Base-by-base conservation (phyloP, 1,140 invertebrate species). In the Anastatus disparis region DNA sequence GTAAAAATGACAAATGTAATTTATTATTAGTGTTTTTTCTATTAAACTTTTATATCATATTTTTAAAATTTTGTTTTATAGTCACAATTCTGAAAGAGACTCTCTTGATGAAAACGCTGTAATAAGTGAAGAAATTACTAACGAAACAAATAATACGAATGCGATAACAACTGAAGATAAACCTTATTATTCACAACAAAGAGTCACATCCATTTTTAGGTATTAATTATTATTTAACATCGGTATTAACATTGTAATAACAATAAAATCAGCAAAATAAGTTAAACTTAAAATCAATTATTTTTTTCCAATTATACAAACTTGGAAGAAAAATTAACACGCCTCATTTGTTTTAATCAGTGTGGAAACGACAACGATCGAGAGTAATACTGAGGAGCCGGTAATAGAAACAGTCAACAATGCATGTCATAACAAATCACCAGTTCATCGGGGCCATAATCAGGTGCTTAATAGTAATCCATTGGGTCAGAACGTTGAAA, bases 51-150 rank as follows among this genome's bases (percentile, higher is more conserved):
- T 42, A 29, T 38, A 27, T 69, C 35, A 48, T 35, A 73, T 56
- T 44, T 38, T 31, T 53, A 53, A 6, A 29, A 58, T 44, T 59
- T 75, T 75, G 76, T 80, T 75, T 84, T 87, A 73, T 75, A 92
- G 90, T 81, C 90, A 91, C 80, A 89, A 87, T 27, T 94, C 93
- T 0, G 93, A 94, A 66, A 89, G 92, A 26, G 94, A 96, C 83
- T 96, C 94, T 0, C 84, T 96, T 38, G 95, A 97, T 76, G 94
- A 96, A 77, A 96, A 96, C 82, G 93, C 92, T 0, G 86, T 94
- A 3, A 89, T 89, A 70, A 90, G 89, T 75, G 90, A 91, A 75
- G 77, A 88, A 69, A 85, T 84, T 46, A 87, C 86, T 83, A 81
- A 90, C 85, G 31, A 6, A 35, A 85, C 88, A 84, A 44, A 86